Conservation (phyloP, 2,797 vertebrate species). For the Cottoperca gobio region DNA sequence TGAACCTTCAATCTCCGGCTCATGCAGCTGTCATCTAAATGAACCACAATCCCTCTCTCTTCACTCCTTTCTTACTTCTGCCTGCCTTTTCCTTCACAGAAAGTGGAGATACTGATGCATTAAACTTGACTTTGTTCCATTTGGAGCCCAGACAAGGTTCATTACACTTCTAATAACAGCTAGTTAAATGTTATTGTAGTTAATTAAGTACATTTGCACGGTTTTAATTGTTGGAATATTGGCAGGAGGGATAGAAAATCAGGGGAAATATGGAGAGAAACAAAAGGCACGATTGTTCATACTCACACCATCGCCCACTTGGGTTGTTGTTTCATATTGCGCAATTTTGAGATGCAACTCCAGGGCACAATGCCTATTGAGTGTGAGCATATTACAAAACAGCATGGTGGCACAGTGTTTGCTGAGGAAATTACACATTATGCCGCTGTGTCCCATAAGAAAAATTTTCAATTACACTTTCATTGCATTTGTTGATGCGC, state of each 20-base stretch:
- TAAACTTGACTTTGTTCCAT: slow-evolving; percentile 42
- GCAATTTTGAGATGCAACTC: slow-evolving; percentile 64
- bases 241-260: slow-evolving; percentile 47
- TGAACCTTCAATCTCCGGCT: slow-evolving; percentile 70
- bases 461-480: slow-evolving; percentile 83
- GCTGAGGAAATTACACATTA: slow-evolving; percentile 77
- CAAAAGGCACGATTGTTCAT: slow-evolving; percentile 59
- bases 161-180: slow-evolving; percentile 71
- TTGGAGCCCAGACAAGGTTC: slow-evolving; percentile 51
- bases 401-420: slow-evolving; percentile 71
- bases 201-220: slow-evolving; percentile 79
- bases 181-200: slow-evolving; percentile 73
- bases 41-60: slow-evolving; percentile 11
- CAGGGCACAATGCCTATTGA: slow-evolving; percentile 61
- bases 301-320: slow-evolving; percentile 55
- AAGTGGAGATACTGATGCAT: slow-evolving; percentile 49
- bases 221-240: slow-evolving; percentile 70
- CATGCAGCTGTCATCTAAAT: slow-evolving; percentile 63
- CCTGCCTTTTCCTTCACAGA: slow-evolving; percentile 14
- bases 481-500: slow-evolving; percentile 71
- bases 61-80: slow-evolving; percentile 1
- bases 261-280: slow-evolving; percentile 45
- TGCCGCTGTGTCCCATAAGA: slow-evolving; percentile 77
- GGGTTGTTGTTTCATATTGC: slow-evolving; percentile 61
- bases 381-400: slow-evolving; percentile 72